Evolutionary conservation across 2,888 invertebrate species (phyloP).

Genomic region (Protophormia terraenovae): DNA sequence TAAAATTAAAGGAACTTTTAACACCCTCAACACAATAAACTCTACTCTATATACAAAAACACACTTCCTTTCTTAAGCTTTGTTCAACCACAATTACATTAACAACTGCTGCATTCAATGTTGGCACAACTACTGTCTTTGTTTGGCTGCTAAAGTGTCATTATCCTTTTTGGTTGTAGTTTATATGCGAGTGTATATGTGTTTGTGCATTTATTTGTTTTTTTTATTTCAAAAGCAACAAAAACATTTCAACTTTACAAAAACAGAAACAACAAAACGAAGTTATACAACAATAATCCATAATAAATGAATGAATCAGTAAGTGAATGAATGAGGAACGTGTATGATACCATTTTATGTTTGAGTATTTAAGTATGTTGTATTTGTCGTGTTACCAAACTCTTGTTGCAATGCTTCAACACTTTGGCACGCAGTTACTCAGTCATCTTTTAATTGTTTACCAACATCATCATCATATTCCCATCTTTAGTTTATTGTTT

Average conservation of each 20-base stretch:
- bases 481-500: constrained; percentile 23
- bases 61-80: constrained; percentile 31
- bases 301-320: constrained; percentile 34
- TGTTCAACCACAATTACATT: constrained; percentile 65
- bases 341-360: not conserved
- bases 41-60: not conserved
- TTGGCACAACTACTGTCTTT: constrained; percentile 56
- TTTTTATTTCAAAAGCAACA: constrained; percentile 37
- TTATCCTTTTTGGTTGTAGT: constrained; percentile 65
- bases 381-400: constrained; percentile 22
- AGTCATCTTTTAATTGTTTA: constrained; percentile 62
- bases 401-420: constrained; percentile 49
- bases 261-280: constrained; percentile 24
- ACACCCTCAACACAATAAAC: not conserved
- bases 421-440: constrained; percentile 62
- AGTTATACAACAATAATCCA: constrained; percentile 28
- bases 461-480: constrained; percentile 15
- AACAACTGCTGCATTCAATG: constrained; percentile 63
- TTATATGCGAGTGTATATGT: not conserved
- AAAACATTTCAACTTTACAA: constrained; percentile 64
- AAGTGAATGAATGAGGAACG: constrained; percentile 18
- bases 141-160: constrained; percentile 69
- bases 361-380: constrained; percentile 37
- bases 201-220: constrained; percentile 13
- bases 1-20: not conserved